Conservation (phyloP, 2,888 invertebrate genomes). For the Calameuta idolon region DNA sequence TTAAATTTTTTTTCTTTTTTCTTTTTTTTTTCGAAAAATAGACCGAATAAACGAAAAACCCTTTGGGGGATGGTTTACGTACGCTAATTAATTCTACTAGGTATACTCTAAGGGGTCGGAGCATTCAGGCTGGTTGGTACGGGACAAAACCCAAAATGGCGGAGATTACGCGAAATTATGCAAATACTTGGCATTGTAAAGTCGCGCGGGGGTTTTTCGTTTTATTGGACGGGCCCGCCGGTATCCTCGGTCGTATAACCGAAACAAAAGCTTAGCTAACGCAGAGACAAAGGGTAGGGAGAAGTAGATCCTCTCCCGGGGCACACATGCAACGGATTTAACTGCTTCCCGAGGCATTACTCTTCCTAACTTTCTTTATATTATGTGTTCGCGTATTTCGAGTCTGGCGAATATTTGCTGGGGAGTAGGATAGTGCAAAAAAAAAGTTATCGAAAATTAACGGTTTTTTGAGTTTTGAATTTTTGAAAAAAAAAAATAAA, state of each 20-base stretch:
- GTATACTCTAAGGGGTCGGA: not conserved
- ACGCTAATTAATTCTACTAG: not conserved
- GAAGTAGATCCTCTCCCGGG: slow-evolving; percentile 52
- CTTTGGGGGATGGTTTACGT: not conserved
- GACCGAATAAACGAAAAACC: not conserved
- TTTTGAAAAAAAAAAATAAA: not conserved
- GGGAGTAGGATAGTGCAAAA: not conserved
- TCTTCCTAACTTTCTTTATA: slow-evolving; percentile 40
- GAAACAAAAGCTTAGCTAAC: slow-evolving; percentile 66
- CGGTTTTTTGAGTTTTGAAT: not conserved
- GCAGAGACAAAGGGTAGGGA: slow-evolving; percentile 59
- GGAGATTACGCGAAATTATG: slow-evolving; percentile 67
- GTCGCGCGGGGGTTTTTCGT: slow-evolving; percentile 60
- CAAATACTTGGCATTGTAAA: slow-evolving; percentile 63
- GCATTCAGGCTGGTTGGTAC: not conserved
- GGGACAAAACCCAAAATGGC: slow-evolving; percentile 57
- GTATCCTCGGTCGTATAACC: slow-evolving; percentile 62
- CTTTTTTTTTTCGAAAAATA: not conserved
- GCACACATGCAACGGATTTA: slow-evolving; percentile 66
- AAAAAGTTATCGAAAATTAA: not conserved
- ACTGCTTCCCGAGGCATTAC: slow-evolving; percentile 64
- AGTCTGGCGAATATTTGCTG: not conserved
- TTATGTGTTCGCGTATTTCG: not conserved
- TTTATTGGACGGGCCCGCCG: slow-evolving; percentile 60
- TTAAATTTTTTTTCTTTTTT: not conserved